These are phyloP conservation scores for Prochilodus magdalenae DNA, from an alignment of 2,113 vertebrate species.

Conservation along the genomic window DNA sequence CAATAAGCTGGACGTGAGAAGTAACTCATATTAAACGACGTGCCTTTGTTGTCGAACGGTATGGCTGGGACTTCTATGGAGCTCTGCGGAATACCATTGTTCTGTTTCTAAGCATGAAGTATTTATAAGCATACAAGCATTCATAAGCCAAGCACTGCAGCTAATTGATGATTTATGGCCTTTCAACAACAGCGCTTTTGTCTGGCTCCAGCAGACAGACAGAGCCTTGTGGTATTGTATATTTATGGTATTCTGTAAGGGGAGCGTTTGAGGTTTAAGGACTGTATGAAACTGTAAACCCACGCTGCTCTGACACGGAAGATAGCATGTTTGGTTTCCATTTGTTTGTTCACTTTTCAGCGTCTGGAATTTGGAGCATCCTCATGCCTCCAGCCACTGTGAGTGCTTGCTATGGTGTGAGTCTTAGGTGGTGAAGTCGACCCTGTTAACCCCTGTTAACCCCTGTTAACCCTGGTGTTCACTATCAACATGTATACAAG, in stretches of 20 bases:
- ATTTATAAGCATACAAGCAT: no score
- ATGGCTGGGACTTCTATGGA: neutral
- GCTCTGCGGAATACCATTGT: neutral
- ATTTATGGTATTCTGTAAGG: neutral
- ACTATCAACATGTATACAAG: no score
- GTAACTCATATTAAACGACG: neutral
- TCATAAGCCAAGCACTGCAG: neutral
- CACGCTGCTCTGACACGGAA: neutral
- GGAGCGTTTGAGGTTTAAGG: neutral
- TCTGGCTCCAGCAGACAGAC: constrained; percentile 1
- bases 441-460: neutral
- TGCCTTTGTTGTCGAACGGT: neutral
- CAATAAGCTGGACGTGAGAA: no score
- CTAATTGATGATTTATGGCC: neutral
- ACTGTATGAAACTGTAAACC: neutral
- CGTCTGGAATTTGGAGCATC: neutral
- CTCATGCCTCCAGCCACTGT: neutral
- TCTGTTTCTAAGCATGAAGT: neutral
- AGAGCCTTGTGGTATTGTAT: neutral
- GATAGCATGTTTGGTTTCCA: neutral
- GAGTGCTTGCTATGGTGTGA: neutral
- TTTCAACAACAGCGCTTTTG: constrained; percentile 11
- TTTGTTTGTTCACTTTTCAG: constrained; percentile 11
- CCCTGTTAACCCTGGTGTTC: neutral
- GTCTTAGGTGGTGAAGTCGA: neutral